These are phyloP conservation scores for Amblyjoppa proteus DNA, from an alignment of 2,888 invertebrate species.

Conservation along the genomic window DNA sequence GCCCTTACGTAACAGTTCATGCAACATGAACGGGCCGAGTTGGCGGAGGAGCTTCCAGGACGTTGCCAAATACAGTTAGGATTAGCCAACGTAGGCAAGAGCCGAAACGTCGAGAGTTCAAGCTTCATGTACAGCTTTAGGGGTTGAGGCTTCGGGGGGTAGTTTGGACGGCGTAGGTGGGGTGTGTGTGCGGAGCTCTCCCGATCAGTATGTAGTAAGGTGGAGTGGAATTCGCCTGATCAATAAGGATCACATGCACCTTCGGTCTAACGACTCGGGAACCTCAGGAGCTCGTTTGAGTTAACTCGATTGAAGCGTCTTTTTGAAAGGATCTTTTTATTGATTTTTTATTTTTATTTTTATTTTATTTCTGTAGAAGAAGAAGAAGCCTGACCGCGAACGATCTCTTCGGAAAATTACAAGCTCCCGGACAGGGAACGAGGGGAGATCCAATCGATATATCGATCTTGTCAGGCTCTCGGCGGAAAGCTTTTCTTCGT, in stretches of 20 bases:
- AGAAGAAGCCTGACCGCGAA: background rate
- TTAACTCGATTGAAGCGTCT: slow-evolving; percentile 28
- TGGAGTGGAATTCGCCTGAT: slow-evolving; percentile 15
- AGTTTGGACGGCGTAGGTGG: background rate
- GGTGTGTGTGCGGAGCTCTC: background rate
- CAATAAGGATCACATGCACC: background rate
- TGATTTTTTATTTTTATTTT: slow-evolving; percentile 11
- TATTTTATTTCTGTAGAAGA: background rate
- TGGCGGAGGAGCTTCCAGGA: slow-evolving; percentile 40
- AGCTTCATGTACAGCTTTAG: background rate
- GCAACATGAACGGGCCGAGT: slow-evolving; percentile 39
- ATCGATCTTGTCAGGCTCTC: slow-evolving; percentile 53
- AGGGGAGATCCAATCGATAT: slow-evolving; percentile 43
- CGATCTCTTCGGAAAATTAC: slow-evolving; percentile 21
- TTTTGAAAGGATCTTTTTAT: background rate
- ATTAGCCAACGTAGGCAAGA: slow-evolving; percentile 59
- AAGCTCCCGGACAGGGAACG: background rate
- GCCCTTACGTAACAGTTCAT: slow-evolving; percentile 49
- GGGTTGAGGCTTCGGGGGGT: background rate
- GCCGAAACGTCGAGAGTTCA: slow-evolving; percentile 13
- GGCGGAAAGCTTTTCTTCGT: slow-evolving; percentile 47
- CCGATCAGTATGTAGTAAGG: slow-evolving; percentile 1
- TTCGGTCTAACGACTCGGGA: slow-evolving; percentile 39
- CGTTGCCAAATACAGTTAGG: slow-evolving; percentile 52
- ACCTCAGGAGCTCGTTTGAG: slow-evolving; percentile 12